Conservation (phyloP, 2,113 vertebrate species). For the Hemichromis elongatus region DNA sequence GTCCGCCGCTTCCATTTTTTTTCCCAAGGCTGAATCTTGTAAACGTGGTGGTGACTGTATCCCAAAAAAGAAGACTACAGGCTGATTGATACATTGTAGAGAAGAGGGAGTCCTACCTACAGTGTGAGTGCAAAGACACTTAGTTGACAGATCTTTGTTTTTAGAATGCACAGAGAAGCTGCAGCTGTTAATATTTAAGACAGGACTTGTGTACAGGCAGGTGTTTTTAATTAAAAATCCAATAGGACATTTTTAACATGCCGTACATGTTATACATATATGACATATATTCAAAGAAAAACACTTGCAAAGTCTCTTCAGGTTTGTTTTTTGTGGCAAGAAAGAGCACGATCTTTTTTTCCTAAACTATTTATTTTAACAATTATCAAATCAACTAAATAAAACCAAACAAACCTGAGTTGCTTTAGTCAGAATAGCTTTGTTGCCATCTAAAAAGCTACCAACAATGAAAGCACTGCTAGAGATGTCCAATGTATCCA, state of each 20-base stretch:
- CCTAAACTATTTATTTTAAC: neutral
- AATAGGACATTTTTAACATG: neutral
- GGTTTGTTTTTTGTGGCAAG: neutral
- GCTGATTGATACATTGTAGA: neutral
- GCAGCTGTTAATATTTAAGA: neutral
- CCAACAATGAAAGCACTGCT: neutral
- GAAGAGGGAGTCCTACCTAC: neutral
- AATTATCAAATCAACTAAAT: neutral
- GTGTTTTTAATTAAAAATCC: neutral
- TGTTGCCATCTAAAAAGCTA: neutral
- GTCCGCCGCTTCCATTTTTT: neutral
- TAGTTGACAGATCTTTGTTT: neutral
- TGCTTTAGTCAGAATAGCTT: neutral
- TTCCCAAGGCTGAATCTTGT: neutral
- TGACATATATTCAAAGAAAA: neutral
- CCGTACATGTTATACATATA: too few species aligned
- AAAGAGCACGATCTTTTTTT: neutral
- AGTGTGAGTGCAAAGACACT: neutral
- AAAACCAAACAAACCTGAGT: neutral
- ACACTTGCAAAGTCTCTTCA: neutral
- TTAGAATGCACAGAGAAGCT: neutral
- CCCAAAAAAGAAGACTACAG: neutral
- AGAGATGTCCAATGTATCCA: neutral
- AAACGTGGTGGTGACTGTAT: conserved; percentile 11
- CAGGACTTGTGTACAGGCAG: neutral